Base-by-base conservation (phyloP, 2,113 vertebrate species). In the Syngnathus scovelli region DNA sequence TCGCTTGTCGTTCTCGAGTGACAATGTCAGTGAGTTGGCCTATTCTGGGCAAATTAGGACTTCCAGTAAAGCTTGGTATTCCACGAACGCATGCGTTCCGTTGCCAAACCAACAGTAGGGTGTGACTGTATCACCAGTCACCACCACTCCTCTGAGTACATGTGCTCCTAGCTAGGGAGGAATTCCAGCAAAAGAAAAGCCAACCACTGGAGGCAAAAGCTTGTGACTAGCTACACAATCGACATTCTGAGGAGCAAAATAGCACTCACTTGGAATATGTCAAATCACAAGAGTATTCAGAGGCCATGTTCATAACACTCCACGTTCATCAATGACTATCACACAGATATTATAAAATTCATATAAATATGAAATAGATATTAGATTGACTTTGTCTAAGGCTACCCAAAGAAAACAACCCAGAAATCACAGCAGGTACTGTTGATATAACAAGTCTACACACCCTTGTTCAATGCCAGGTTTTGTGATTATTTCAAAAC, bases 31-130 rank as follows among this genome's bases (percentile, higher is more conserved):
- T 11, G 27, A 63, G 38, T 39, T n/a, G 21, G 62, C 58, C 6
- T 68, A 27, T 51, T 76, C 52, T 52, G 23, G 64, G 54, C 4
- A 58, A 64, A 56, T 52, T 59, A 21, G 56, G n/a, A 63, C 43
- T 70, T 18, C 33, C 36, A 68, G 76, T 56, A 69, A 81, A 1
- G 43, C 58, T 70, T 63, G 69, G 76, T 67, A 82, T 79, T 82
- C 78, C 38, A 69, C 61, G 41, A 78, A 82, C 70, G 68, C 70
- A 49, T 68, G 74, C 65, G 7, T 54, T 74, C 66, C 67, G 68
- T 61, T 68, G 77, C 81, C 75, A 82, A 80, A 84, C 81, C 79
- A 68, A 71, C 56, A 75, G 33, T 76, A 76, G 83, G 83, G 83
- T 83, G 85, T 78, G 76, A 76, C 83, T 65, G 54, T 69, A 10